Conservation (phyloP, 2,888 invertebrate genomes). For the Abrostola tripartita region DNA sequence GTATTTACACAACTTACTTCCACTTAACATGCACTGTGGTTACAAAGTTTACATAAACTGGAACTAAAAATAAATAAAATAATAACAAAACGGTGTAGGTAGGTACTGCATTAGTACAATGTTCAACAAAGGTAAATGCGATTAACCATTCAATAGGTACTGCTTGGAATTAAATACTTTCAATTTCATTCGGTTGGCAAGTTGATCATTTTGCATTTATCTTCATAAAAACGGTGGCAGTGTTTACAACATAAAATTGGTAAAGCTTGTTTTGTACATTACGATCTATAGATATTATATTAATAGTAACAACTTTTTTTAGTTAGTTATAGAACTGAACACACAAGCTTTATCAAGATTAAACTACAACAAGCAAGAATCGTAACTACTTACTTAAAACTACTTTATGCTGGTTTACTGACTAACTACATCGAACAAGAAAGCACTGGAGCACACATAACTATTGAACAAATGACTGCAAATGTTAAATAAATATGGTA, state of each 20-base stretch:
- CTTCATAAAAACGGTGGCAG: slow-evolving; percentile 20
- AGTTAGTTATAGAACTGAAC: slow-evolving; percentile 13
- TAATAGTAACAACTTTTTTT: not conserved
- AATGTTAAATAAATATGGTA: slow-evolving; percentile 8
- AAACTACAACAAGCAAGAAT: slow-evolving; percentile 30
- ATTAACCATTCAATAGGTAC: not conserved
- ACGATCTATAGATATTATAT: not conserved
- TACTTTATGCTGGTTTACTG: slow-evolving; percentile 17
- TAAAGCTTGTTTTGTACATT: slow-evolving; percentile 20
- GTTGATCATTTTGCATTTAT: slow-evolving; percentile 23
- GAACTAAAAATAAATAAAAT: slow-evolving; percentile 66
- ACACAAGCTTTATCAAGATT: slow-evolving; percentile 18
- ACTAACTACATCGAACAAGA: slow-evolving; percentile 36
- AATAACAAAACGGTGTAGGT: slow-evolving; percentile 50
- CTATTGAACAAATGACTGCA: slow-evolving; percentile 8
- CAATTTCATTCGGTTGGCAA: too few relatives aligned
- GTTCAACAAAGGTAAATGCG: slow-evolving; percentile 28
- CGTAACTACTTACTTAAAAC: slow-evolving; percentile 25
- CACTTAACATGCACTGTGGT: slow-evolving; percentile 52
- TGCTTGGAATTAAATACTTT: not conserved
- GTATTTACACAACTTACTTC: slow-evolving; percentile 65
- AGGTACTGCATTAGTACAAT: slow-evolving; percentile 18
- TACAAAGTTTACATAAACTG: slow-evolving; percentile 57
- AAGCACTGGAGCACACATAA: slow-evolving; percentile 32
- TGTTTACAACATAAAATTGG: slow-evolving; percentile 10